These are phyloP conservation scores for Calameuta idolon DNA, from an alignment of 2,888 invertebrate species.

Conservation along the genomic window DNA sequence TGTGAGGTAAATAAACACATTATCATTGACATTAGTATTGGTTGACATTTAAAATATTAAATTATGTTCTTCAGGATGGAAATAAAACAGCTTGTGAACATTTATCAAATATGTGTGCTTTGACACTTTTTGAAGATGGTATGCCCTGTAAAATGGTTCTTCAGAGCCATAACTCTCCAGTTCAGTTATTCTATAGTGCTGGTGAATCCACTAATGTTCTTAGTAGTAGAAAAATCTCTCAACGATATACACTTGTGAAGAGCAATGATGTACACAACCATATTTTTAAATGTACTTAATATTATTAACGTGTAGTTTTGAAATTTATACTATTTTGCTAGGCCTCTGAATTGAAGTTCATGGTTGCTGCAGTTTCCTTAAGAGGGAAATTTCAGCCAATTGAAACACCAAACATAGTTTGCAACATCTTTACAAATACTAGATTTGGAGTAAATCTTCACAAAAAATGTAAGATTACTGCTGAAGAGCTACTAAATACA, in stretches of 20 bases:
- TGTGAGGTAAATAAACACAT: slow-evolving; percentile 63
- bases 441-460: slow-evolving; percentile 65
- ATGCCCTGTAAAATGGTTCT: slow-evolving; percentile 48
- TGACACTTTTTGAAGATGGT: slow-evolving; percentile 70
- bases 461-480: slow-evolving; percentile 57
- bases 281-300: background rate
- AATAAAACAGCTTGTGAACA: slow-evolving; percentile 74
- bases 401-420: slow-evolving; percentile 53
- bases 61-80: slow-evolving; percentile 59
- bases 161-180: slow-evolving; percentile 41
- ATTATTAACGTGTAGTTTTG: background rate
- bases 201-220: slow-evolving; percentile 67
- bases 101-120: slow-evolving; percentile 76
- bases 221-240: slow-evolving; percentile 65
- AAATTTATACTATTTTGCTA: slow-evolving; percentile 38
- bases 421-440: slow-evolving; percentile 57
- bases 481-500: slow-evolving; percentile 59
- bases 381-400: slow-evolving; percentile 65
- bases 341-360: slow-evolving; percentile 66
- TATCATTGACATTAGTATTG: slow-evolving; percentile 14
- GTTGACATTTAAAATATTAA: slow-evolving; percentile 12
- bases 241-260: slow-evolving; percentile 65
- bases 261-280: slow-evolving; percentile 58
- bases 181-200: slow-evolving; percentile 68
- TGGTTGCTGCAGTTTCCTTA: slow-evolving; percentile 62